Base-by-base conservation (phyloP, 2,888 invertebrate species). In the Temnothorax rugatulus region DNA sequence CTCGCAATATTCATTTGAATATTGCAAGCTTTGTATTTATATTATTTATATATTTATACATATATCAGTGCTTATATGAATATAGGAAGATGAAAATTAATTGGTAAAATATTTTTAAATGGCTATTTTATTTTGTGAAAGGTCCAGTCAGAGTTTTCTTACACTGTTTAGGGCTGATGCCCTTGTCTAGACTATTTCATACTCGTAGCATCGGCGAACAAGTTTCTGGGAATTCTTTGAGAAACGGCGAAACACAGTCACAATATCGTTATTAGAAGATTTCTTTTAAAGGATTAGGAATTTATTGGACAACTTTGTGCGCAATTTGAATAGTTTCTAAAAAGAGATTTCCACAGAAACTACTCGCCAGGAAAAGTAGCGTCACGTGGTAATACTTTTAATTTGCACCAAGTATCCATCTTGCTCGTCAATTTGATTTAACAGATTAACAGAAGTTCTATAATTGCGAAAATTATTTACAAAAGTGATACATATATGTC, bases 321-420 rank as follows among this genome's bases (percentile, higher is more conserved):
- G 7, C 21, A 41, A 54, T 54, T 77, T 18, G n/a, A 75, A 75
- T 59, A 54, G 25, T 79, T 71, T 71, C 15, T 44, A 21, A 71
- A 59, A 25, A 79, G 71, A 71, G 9, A 66, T n/a, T 71, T 71
- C 47, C 57, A 21, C 54, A 47, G 44, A 59, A 21, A 50, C 25
- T 64, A 15, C 50, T 71, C 59, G 71, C 18, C 38, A 69, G 71
- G 71, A 71, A 73, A 59, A 71, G 21, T 50, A 81, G 71, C 79
- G 79, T 81, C 79, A 81, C 71, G 79, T 71, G 79, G 79, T 71
- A 73, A 57, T 71, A 71, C 13, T 71, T 71, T 57, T 68, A 68
- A 68, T 57, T 57, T 25, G 66, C n/a, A 9, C 9, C 41, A 59
- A 4, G 13, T 61, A 47, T 52, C 8, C 47, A 21, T 47, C 18